Conservation (phyloP, 1,140 invertebrate species). For the Hylaeus volcanicus region DNA sequence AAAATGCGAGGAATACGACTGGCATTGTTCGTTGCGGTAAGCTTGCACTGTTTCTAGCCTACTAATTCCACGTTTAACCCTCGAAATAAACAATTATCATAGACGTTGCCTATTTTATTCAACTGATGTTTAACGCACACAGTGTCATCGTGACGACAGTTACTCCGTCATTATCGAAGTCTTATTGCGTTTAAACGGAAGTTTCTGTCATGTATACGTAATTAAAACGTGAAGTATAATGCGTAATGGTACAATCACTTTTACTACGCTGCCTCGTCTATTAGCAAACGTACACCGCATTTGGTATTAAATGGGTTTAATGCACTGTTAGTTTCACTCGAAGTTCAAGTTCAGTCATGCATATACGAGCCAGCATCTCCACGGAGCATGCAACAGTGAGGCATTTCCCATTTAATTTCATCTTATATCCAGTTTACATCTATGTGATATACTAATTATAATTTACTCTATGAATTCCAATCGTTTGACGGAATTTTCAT, state of each 20-base stretch:
- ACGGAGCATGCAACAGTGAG: neutral
- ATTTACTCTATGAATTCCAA: too few relatives aligned
- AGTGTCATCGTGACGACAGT: neutral
- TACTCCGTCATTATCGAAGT: neutral
- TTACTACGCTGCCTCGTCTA: too few relatives aligned
- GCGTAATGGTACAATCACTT: too few relatives aligned
- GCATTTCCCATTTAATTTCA: neutral
- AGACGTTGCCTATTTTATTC: neutral
- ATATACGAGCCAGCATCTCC: neutral
- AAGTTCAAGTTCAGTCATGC: neutral
- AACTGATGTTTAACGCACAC: neutral
- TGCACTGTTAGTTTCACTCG: neutral
- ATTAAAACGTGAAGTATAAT: too few relatives aligned
- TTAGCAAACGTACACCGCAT: neutral
- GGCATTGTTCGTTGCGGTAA: slow-evolving; percentile 32
- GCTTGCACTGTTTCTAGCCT: neutral
- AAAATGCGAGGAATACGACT: neutral
- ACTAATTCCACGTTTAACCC: neutral
- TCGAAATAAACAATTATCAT: neutral
- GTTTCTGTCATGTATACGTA: neutral
- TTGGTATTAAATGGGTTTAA: neutral
- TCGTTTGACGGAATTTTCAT: too few relatives aligned
- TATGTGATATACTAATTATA: too few relatives aligned
- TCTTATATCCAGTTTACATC: neutral
- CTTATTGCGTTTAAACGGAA: neutral